A percentile compares a stretch with the other conserved stretches of the same genome.
Evolutionary conservation across 2,888 invertebrate genomes (phyloP).

Genomic region (Philonicus albiceps): DNA sequence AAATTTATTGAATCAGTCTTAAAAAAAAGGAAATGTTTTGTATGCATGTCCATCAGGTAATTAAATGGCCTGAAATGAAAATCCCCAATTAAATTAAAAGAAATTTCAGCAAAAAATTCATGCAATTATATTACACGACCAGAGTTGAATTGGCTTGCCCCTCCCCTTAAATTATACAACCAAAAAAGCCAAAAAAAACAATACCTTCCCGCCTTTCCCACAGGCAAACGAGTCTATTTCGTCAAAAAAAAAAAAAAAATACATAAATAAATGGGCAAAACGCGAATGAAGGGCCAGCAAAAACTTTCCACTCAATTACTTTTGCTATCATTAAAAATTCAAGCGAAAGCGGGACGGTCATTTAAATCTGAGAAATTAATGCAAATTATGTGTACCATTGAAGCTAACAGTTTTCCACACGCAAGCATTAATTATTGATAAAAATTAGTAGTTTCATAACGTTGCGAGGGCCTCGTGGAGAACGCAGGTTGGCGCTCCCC

Average conservation of each 20-base stretch:
- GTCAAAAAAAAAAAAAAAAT: background rate
- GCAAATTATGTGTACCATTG: conserved; percentile 18
- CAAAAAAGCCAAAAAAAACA: background rate
- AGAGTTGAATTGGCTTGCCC: background rate
- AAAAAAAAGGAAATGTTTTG: background rate
- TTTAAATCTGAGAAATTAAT: conserved; percentile 33
- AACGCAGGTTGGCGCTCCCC: background rate
- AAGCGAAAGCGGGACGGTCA: background rate
- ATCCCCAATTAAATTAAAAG: background rate
- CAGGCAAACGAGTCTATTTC: background rate
- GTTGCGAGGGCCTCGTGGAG: background rate
- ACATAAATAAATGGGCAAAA: background rate
- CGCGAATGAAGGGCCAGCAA: background rate
- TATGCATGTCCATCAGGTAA: background rate
- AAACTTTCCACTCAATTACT: conserved; percentile 22
- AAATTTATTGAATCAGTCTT: background rate
- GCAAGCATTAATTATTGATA: conserved; percentile 17
- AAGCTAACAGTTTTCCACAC: conserved; percentile 5
- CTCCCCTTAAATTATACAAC: background rate
- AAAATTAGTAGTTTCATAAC: conserved; percentile 16
- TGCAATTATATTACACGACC: background rate
- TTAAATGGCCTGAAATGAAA: background rate
- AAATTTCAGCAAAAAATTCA: background rate
- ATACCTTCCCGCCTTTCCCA: background rate
- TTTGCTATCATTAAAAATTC: background rate